These are phyloP conservation scores for Tachina fera DNA, from an alignment of 2,888 invertebrate genomes.

Conservation along the genomic window DNA sequence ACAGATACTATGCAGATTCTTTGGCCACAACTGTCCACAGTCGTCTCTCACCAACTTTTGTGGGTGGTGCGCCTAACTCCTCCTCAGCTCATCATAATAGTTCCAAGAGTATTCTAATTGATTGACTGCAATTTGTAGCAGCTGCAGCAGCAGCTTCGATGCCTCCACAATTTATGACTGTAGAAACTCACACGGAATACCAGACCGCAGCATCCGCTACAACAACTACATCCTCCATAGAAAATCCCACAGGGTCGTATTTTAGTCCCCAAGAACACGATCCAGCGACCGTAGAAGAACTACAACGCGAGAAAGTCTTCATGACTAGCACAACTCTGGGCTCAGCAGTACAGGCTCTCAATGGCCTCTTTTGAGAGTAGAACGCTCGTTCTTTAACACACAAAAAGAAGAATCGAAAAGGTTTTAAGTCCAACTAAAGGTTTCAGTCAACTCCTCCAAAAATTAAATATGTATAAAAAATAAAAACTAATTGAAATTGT, in stretches of 20 bases:
- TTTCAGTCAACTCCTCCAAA: conserved; percentile 53
- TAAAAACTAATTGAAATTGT: conserved; percentile 5
- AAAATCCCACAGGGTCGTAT: conserved; percentile 42
- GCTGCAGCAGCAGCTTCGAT: conserved; percentile 74
- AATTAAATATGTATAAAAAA: conserved; percentile 9
- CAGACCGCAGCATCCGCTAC: conserved; percentile 33
- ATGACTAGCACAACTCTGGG: conserved; percentile 76
- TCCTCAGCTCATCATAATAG: conserved; percentile 65
- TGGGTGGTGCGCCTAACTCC: conserved; percentile 43
- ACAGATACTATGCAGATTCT: conserved; percentile 82
- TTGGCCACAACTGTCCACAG: conserved; percentile 75
- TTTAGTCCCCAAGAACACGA: conserved; percentile 19
- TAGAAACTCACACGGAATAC: conserved; percentile 63
- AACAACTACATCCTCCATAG: background rate
- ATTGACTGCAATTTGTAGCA: conserved; percentile 81
- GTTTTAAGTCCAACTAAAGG: conserved; percentile 48
- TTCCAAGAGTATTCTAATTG: conserved; percentile 79
- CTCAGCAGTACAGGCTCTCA: conserved; percentile 78
- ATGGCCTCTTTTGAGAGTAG: conserved; percentile 74
- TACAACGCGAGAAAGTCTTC: conserved; percentile 54
- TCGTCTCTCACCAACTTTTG: conserved; percentile 62
- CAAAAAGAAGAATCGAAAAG: background rate
- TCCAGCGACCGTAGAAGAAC: conserved; percentile 14
- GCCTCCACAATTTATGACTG: conserved; percentile 60
- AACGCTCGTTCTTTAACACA: background rate